A percentile compares a stretch with the other conserved stretches of the same genome.
phyloP scores from a whole-genome alignment of 35 echinoderm and acorn worm genomes.

The Holothuria glaberrima region DNA sequence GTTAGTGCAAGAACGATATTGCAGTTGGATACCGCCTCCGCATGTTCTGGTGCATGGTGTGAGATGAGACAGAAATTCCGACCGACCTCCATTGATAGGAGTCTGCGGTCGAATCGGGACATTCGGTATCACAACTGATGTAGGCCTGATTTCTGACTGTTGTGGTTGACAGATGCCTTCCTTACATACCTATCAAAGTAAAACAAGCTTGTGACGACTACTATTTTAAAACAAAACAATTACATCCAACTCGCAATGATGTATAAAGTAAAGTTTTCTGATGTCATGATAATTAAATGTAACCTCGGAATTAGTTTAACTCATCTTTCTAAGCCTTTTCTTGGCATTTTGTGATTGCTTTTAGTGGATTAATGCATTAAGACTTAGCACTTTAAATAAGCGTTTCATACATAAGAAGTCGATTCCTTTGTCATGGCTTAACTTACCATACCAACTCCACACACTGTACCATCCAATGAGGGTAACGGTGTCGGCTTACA shows the following conservation, averaged over 20 bases:
- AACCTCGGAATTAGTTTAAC: no score
- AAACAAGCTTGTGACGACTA: neutral
- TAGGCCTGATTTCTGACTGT: neutral
- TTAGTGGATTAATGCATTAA: no score
- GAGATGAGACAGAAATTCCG: neutral
- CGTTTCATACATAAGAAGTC: no score
- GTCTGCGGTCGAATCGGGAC: neutral
- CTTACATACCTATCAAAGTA: neutral
- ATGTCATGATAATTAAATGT: no score
- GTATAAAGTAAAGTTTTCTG: no score
- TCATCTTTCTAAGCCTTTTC: no score
- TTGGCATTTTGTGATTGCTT: no score
- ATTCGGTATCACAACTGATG: no score
- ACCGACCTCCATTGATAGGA: neutral
- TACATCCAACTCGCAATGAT: neutral
- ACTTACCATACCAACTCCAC: conserved; percentile 4
- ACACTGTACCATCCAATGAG: neutral
- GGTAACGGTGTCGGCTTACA: neutral
- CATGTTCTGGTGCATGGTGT: neutral
- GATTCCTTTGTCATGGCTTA: no score
- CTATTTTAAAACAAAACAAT: neutral
- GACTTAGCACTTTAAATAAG: no score
- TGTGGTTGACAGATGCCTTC: neutral
- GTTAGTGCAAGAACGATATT: neutral
- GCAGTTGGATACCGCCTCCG: neutral